Percentiles rank a stretch among this genome's conserved stretches.
Conservation (phyloP, 1,140 invertebrate species). For the Armadillidium nasatum region DNA sequence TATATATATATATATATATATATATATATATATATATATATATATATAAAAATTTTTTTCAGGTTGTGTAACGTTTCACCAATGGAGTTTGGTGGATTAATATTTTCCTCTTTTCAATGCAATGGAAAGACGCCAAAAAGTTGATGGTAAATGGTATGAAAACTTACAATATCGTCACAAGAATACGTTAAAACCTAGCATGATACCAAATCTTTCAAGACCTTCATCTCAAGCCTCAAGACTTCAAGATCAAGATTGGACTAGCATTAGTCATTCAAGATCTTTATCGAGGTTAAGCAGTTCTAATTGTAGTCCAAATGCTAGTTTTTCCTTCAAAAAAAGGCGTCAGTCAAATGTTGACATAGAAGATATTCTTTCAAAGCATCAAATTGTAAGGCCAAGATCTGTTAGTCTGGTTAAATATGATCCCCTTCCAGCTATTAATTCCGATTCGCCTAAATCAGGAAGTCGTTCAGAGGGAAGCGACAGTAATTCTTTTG, state of each 20-base stretch:
- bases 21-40: too few species aligned
- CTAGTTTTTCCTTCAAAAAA: not conserved
- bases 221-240: not conserved
- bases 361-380: not conserved
- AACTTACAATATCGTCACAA: not conserved
- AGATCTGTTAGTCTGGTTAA: not conserved
- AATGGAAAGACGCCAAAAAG: not conserved
- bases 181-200: not conserved
- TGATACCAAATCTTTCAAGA: not conserved
- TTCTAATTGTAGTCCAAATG: not conserved
- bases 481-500: not conserved
- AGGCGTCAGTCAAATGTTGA: not conserved
- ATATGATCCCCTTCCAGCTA: not conserved
- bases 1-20: too few species aligned
- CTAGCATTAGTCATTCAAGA: not conserved
- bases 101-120: too few species aligned
- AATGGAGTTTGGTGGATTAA: too few species aligned
- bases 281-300: not conserved
- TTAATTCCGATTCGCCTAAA: not conserved
- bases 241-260: not conserved
- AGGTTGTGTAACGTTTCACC: too few species aligned
- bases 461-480: too few species aligned
- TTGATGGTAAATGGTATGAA: not conserved
- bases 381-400: not conserved
- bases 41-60: too few species aligned